Conservation (phyloP, 2,113 vertebrate species). For the Brienomyrus brachyistius region DNA sequence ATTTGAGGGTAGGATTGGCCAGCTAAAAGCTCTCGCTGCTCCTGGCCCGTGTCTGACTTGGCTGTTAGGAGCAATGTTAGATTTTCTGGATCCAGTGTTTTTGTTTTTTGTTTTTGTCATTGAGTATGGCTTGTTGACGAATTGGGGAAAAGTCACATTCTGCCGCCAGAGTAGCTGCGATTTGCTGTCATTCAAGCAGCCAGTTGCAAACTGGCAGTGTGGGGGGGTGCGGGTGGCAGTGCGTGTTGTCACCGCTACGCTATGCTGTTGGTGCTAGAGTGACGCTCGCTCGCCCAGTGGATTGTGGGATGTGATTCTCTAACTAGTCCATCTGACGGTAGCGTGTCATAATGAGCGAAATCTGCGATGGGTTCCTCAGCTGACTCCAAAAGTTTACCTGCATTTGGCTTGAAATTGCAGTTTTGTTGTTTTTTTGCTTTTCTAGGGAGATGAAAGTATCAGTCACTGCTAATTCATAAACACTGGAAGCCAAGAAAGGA, state of each 20-base stretch:
- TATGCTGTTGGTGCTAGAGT: neutral
- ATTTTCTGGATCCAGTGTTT: neutral
- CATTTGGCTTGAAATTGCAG: neutral
- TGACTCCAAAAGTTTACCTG: neutral
- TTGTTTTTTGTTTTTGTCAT: neutral
- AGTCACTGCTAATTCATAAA: neutral
- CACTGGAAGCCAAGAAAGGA: neutral
- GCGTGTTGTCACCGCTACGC: neutral
- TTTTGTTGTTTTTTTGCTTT: neutral
- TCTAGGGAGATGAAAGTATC: neutral
- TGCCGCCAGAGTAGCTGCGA: neutral
- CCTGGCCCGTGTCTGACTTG: neutral
- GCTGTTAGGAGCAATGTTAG: neutral
- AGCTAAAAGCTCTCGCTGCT: neutral
- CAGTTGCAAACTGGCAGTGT: neutral
- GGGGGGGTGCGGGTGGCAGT: neutral
- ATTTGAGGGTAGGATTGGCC: neutral
- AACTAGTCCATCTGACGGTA: neutral
- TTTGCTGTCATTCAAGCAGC: neutral
- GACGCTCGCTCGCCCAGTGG: neutral
- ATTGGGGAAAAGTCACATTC: neutral
- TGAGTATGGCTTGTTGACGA: neutral
- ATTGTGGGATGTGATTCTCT: neutral
- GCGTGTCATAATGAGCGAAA: neutral
- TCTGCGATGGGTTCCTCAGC: neutral